Evolutionary conservation across 2,888 invertebrate genomes (phyloP), one percentile per base, ranked within the genome.

Genomic region (Thymelicus lineola): DNA sequence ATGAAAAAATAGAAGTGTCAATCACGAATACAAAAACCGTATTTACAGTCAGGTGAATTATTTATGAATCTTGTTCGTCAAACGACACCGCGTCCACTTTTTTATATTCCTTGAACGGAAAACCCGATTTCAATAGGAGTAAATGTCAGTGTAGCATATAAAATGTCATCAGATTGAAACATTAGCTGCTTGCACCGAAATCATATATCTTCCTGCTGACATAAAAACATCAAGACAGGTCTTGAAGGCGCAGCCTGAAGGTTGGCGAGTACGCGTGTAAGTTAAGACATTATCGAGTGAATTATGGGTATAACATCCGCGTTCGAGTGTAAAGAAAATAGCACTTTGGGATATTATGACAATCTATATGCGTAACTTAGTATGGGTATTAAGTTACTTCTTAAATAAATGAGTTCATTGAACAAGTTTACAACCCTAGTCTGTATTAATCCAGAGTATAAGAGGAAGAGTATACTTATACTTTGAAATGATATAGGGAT

Each of bases 141-240:
- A 68, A 68, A 68, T 68, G 68, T 36, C 68, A 68, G 55, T 14
- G 45, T 46, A 45, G 20, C 48, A 45, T 36, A 62, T 62, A 62
- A 62, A 75, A 75, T 75, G 72, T 71, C 74, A 71, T 74, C 72
- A 15, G 69, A 65, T 70, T 65, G 67, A 57, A 63, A 66, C 55
- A 45, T 50, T 65, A 63, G 57, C 36, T 15, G 45, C 58, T 57
- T 57, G 57, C 20, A 46, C 45, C 62, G 7, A 63, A 48, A 57
- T n/a, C 57, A 68, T 68, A 68, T 69, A 57, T 66, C 72, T 74
- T 74, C 71, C 74, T 74, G 71, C 57, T 72, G 46, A 17, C 36
- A 68, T 62, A 68, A 62, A 66, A 68, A 68, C 58, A 38, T 62
- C 58, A 45, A 36, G 58, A 28, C 55, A 58, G 35, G 35, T 65